Evolutionary conservation across 1,140 invertebrate species (phyloP).

Genomic region (Diprion similis): DNA sequence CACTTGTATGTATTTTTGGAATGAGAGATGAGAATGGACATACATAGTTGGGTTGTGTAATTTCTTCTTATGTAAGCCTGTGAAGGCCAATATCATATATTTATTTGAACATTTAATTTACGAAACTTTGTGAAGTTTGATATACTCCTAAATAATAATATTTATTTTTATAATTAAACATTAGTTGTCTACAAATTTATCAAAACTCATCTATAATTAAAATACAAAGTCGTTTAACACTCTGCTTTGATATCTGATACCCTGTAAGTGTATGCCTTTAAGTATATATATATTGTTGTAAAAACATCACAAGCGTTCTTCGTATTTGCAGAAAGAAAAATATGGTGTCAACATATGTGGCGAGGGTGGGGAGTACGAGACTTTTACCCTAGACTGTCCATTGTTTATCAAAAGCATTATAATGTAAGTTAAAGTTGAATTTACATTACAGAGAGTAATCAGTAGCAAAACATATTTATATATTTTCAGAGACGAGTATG

Average conservation of each 20-base stretch:
- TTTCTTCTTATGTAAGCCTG: constrained; percentile 1
- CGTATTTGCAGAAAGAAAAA: constrained; percentile 76
- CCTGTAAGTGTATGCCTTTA: constrained; percentile 28
- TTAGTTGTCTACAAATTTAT: too few species aligned
- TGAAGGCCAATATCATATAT: not conserved
- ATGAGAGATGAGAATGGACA: not conserved
- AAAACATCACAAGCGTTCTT: constrained; percentile 14
- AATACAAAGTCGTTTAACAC: too few species aligned
- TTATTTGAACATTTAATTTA: not conserved
- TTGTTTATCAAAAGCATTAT: constrained; percentile 90
- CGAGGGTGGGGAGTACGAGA: constrained; percentile 99
- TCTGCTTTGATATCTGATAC: too few species aligned
- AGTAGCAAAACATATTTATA: constrained; percentile 18
- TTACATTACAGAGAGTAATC: constrained; percentile 13
- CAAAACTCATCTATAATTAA: too few species aligned
- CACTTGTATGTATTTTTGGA: constrained; percentile 1
- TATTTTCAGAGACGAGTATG: constrained; percentile 81
- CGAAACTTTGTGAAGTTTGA: not conserved
- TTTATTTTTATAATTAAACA: too few species aligned
- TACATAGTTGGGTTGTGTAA: not conserved
- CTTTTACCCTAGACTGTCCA: constrained; percentile 96
- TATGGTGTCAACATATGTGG: constrained; percentile 98
- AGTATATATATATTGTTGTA: constrained; percentile 24
- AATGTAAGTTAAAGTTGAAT: constrained; percentile 73
- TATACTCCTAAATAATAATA: too few species aligned